These are phyloP conservation scores for Cherax quadricarinatus DNA, from an alignment of 1,140 invertebrate genomes.

Conservation along the genomic window DNA sequence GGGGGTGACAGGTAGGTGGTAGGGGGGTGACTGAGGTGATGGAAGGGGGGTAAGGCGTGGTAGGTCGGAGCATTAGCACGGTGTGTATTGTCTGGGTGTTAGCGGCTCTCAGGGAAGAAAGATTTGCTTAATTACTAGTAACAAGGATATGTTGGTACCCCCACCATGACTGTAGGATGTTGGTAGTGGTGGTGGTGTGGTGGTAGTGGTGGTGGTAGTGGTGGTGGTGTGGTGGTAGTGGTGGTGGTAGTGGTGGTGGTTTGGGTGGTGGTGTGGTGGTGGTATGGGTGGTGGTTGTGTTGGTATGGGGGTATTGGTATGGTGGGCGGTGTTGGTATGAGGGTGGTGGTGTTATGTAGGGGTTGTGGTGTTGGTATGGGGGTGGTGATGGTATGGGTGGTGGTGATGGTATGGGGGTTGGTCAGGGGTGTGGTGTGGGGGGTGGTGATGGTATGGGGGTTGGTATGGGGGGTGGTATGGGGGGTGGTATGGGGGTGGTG, in stretches of 20 bases:
- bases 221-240: not conserved
- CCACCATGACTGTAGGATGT: not conserved
- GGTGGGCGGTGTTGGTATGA: too few species aligned
- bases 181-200: not conserved
- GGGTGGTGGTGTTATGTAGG: too few species aligned
- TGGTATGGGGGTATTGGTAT: too few species aligned
- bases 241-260: not conserved
- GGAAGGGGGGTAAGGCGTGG: not conserved
- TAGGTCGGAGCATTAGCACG: conserved; percentile 14
- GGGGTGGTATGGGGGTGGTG: too few species aligned
- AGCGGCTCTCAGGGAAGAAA: not conserved
- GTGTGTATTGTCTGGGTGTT: conserved; percentile 23
- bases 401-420: too few species aligned
- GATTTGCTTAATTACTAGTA: conserved; percentile 35
- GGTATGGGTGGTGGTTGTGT: too few species aligned
- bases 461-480: too few species aligned
- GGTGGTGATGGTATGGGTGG: too few species aligned
- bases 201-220: not conserved
- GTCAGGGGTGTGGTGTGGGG: too few species aligned
- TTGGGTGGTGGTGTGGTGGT: not conserved
- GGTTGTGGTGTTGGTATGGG: too few species aligned
- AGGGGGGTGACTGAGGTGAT: not conserved
- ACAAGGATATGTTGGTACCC: conserved; percentile 34
- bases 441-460: too few species aligned
- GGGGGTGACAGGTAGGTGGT: not conserved